Percentiles rank a stretch among this genome's conserved stretches.
phyloP scores from a whole-genome alignment of 2,113 vertebrate genomes.

The Bufo gargarizans region DNA sequence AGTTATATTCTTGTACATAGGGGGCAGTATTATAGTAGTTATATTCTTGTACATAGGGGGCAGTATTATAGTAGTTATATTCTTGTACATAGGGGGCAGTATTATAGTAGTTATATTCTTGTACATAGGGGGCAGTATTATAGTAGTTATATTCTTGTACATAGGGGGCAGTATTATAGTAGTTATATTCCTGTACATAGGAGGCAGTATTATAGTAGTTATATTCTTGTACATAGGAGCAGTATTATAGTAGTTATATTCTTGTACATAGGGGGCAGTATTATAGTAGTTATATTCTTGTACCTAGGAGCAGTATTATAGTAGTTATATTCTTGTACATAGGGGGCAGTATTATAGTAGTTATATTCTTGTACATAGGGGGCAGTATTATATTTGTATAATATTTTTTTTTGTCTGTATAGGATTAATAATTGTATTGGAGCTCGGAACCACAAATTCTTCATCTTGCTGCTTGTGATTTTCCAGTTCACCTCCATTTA shows the following conservation, averaged over 20 bases:
- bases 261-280: background rate
- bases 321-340: conserved; percentile 4
- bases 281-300: background rate
- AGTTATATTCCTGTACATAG: conserved; percentile 1
- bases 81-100: background rate
- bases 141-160: background rate
- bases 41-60: background rate
- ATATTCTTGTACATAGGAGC: background rate
- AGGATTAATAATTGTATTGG: conserved; percentile 99
- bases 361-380: background rate
- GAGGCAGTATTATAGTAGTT: conserved; percentile 9
- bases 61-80: conserved; percentile 9
- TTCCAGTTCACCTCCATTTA: conserved; percentile 91
- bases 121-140: background rate
- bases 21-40: conserved; percentile 2
- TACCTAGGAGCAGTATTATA: background rate
- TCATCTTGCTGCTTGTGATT: conserved; percentile 87
- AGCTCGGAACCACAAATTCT: conserved; percentile 90
- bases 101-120: conserved; percentile 19
- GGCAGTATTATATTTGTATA: background rate
- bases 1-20: conserved; percentile 10
- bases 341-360: conserved; percentile 2
- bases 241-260: conserved; percentile 13
- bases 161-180: conserved; percentile 1
- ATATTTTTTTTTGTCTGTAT: conserved; percentile 44